Percentiles rank a stretch among this genome's conserved stretches.
Conservation (phyloP, 2,888 invertebrate genomes). For the Cosmorhoe ocellata region DNA sequence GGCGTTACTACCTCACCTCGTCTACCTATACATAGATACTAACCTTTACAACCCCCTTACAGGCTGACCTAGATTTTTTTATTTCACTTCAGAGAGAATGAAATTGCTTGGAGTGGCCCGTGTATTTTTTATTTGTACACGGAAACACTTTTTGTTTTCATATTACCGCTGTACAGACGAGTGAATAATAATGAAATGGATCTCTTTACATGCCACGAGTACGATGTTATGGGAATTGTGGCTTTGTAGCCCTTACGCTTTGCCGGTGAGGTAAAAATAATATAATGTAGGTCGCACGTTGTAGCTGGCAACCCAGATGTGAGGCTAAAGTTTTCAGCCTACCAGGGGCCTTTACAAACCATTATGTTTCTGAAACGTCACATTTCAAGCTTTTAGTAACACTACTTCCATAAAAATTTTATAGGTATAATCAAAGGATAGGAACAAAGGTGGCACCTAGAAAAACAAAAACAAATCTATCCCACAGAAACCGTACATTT, state of each 20-base stretch:
- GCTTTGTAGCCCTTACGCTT: slow-evolving; percentile 1
- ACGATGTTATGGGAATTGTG: slow-evolving; percentile 9
- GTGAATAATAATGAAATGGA: slow-evolving; percentile 39
- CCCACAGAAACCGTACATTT: too few relatives aligned
- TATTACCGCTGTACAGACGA: slow-evolving; percentile 46
- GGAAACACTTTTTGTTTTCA: slow-evolving; percentile 61
- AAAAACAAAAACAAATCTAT: too few relatives aligned
- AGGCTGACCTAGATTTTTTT: slow-evolving; percentile 77
- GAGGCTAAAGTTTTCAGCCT: too few relatives aligned
- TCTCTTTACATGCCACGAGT: slow-evolving; percentile 5
- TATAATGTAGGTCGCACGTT: too few relatives aligned
- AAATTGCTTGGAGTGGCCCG: slow-evolving; percentile 72
- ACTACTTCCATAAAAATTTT: too few relatives aligned
- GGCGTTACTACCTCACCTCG: slow-evolving; percentile 32
- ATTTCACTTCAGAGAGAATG: slow-evolving; percentile 72
- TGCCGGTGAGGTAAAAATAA: too few relatives aligned
- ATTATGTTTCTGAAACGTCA: too few relatives aligned
- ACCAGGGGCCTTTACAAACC: too few relatives aligned
- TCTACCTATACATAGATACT: slow-evolving; percentile 46
- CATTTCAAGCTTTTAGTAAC: too few relatives aligned
- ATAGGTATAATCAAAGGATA: too few relatives aligned
- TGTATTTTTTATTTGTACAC: slow-evolving; percentile 52
- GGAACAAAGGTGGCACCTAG: too few relatives aligned
- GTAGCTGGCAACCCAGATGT: too few relatives aligned
- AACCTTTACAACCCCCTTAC: slow-evolving; percentile 47